Conservation (phyloP, 2,113 vertebrate species). For the Leucopternis melanops region DNA sequence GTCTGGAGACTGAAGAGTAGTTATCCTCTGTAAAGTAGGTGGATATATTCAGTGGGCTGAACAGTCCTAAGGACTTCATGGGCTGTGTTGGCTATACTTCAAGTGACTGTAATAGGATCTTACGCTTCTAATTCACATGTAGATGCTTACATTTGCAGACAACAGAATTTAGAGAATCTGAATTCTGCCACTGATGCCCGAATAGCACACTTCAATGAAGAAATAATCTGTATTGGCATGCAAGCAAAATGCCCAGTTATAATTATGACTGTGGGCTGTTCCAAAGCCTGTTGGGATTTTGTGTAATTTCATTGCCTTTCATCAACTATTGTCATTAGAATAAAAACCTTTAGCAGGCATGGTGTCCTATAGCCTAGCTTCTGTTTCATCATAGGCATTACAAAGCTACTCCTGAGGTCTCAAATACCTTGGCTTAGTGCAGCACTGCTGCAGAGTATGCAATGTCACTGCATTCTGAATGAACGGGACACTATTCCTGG, state of each 20-base stretch:
- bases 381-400: not conserved
- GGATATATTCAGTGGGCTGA: not conserved
- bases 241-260: not conserved
- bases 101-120: not conserved
- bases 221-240: not conserved
- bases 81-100: not conserved
- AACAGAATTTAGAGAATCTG: not conserved
- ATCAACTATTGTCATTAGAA: not conserved
- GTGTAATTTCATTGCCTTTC: not conserved
- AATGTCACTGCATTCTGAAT: not conserved
- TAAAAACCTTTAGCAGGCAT: not conserved
- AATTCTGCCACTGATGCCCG: not conserved
- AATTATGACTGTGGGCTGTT: not conserved
- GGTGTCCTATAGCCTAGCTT: not conserved
- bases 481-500: rapidly evolving
- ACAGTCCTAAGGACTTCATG: not conserved
- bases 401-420: not conserved
- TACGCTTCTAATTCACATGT: not conserved
- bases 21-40: not conserved
- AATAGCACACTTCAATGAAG: not conserved
- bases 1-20: not conserved
- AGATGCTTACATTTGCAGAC: not conserved
- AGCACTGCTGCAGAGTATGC: not conserved
- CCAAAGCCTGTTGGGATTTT: not conserved
- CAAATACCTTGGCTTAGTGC: not conserved